Evolutionary conservation across 2,113 vertebrate species (phyloP).

Genomic region (Dolichotis patagonum): DNA sequence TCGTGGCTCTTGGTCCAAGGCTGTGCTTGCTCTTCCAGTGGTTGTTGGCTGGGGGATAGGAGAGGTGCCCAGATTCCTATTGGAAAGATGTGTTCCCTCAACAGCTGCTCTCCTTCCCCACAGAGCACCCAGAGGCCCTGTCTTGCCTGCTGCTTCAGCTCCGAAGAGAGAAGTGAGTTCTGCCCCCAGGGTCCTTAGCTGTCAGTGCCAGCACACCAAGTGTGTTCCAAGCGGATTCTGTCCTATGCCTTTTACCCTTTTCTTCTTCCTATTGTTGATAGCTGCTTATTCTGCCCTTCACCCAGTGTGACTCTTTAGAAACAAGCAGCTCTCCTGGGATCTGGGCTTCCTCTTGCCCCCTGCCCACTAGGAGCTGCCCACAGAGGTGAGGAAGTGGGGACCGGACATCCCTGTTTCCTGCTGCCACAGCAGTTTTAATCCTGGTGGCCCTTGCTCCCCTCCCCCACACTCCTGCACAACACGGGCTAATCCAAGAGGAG

Average conservation of each 20-base stretch:
- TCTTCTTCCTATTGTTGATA: not conserved
- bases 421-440: slow-evolving; percentile 57
- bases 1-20: not conserved
- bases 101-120: not conserved
- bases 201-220: fast-evolving
- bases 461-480: not conserved
- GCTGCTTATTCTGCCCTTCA: slow-evolving; percentile 35
- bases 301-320: slow-evolving; percentile 21
- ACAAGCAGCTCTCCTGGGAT: slow-evolving; percentile 53
- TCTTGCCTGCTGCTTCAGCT: slow-evolving; percentile 97
- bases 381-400: slow-evolving; percentile 22
- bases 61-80: not conserved
- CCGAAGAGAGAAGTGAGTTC: slow-evolving; percentile 93
- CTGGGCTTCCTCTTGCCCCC: slow-evolving; percentile 66
- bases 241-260: not conserved
- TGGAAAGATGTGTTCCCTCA: not conserved
- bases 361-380: slow-evolving; percentile 66
- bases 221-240: not conserved
- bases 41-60: not conserved
- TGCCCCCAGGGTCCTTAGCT: not conserved
- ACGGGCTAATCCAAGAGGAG: not conserved
- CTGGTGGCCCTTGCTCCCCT: not conserved
- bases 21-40: not conserved
- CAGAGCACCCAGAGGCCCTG: slow-evolving; percentile 96
- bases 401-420: slow-evolving; percentile 69